These are phyloP conservation scores for Lordiphosa mommai DNA, from an alignment of 1,140 invertebrate species.

Conservation along the genomic window DNA sequence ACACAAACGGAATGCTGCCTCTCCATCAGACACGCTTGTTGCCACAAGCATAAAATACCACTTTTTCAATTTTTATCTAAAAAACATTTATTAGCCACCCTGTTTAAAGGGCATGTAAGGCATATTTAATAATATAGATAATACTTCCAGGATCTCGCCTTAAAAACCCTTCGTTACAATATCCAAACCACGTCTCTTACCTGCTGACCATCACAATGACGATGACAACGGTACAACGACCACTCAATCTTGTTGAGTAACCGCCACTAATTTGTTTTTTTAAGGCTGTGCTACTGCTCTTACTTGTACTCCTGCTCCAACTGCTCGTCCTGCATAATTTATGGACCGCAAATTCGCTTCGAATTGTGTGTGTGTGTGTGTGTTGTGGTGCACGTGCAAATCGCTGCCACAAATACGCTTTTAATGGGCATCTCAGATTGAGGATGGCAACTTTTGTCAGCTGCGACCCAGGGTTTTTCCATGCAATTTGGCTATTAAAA, in stretches of 20 bases:
- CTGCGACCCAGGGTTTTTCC: slow-evolving; percentile 23
- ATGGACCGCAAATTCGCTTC: slow-evolving; percentile 57
- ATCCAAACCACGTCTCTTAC: neutral
- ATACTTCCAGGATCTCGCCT: too few relatives aligned
- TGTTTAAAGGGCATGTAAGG: too few relatives aligned
- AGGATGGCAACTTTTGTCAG: slow-evolving; percentile 13
- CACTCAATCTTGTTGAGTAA: slow-evolving; percentile 73
- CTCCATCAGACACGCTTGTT: too few relatives aligned
- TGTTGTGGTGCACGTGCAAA: slow-evolving; percentile 24
- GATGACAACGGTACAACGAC: slow-evolving; percentile 57
- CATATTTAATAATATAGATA: too few relatives aligned
- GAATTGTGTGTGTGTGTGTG: slow-evolving; percentile 17
- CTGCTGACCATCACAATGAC: neutral
- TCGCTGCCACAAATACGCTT: slow-evolving; percentile 50
- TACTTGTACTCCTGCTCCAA: neutral
- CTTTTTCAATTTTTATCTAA: too few relatives aligned
- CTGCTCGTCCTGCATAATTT: slow-evolving; percentile 57
- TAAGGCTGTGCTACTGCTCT: slow-evolving; percentile 21
- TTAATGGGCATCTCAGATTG: slow-evolving; percentile 47
- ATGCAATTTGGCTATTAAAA: slow-evolving; percentile 75
- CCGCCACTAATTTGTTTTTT: slow-evolving; percentile 72
- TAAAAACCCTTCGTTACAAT: too few relatives aligned
- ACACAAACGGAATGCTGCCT: too few relatives aligned
- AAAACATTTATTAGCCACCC: neutral
- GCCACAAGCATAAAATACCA: too few relatives aligned